Evolutionary conservation across 2,113 vertebrate species (phyloP).

Genomic region (Eupsittula cactorum): DNA sequence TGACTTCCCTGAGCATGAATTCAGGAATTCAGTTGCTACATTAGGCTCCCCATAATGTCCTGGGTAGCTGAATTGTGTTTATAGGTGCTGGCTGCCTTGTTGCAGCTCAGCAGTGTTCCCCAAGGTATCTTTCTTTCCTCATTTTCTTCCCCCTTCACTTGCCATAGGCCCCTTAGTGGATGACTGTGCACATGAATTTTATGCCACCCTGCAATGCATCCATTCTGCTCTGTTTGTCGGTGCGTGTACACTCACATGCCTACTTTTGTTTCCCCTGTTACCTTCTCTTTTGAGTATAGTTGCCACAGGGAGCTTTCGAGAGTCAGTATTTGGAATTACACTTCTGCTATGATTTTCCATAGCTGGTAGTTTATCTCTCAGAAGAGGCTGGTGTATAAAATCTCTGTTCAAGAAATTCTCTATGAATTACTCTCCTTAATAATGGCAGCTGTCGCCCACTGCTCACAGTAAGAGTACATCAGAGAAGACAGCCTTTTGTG

Average conservation of each 20-base stretch:
- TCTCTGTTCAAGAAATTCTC: neutral
- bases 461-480: neutral
- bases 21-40: fast-evolving
- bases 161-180: neutral
- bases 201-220: neutral
- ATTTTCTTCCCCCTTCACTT: neutral
- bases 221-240: neutral
- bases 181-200: neutral
- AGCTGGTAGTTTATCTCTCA: neutral
- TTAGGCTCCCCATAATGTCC: neutral
- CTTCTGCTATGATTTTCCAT: neutral
- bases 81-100: neutral
- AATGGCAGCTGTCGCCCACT: neutral
- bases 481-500: neutral
- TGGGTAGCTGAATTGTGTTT: neutral
- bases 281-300: neutral
- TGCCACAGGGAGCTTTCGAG: neutral
- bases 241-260: fast-evolving
- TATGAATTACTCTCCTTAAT: neutral
- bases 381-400: neutral
- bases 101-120: neutral
- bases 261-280: neutral
- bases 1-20: neutral
- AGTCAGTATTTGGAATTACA: neutral
- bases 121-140: neutral